A percentile compares a stretch with the other conserved stretches of the same genome.
These are phyloP conservation scores for Drosophila saltans DNA, from an alignment of 1,140 invertebrate species.

Conservation along the genomic window DNA sequence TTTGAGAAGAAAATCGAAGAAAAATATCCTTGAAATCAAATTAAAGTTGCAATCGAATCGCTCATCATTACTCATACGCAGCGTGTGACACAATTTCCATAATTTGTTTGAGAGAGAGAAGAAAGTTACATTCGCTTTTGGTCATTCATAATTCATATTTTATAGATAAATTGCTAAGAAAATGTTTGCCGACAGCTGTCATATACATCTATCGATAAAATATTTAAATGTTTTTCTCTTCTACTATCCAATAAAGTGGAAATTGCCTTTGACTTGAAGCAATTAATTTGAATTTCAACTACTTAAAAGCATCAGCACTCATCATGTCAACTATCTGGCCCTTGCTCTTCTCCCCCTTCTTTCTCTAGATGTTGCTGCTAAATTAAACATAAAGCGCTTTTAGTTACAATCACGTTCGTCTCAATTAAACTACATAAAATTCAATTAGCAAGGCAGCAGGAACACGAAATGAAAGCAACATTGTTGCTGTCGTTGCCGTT, in stretches of 20 bases:
- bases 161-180: conserved; percentile 62
- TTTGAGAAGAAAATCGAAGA: conserved; percentile 39
- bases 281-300: conserved; percentile 74
- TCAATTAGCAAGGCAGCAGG: conserved; percentile 72
- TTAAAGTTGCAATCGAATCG: conserved; percentile 26
- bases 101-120: conserved; percentile 16
- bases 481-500: conserved; percentile 65
- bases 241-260: conserved; percentile 29
- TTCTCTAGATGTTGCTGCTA: conserved; percentile 50
- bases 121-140: background rate
- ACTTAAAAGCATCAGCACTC: conserved; percentile 61
- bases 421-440: conserved; percentile 83
- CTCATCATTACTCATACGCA: conserved; percentile 76
- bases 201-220: conserved; percentile 55
- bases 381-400: conserved; percentile 81
- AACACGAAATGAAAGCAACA: conserved; percentile 69
- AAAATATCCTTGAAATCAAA: conserved; percentile 58
- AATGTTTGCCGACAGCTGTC: conserved; percentile 67
- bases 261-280: conserved; percentile 64
- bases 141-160: conserved; percentile 67
- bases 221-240: conserved; percentile 66
- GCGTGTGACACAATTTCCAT: conserved; percentile 63
- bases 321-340: conserved; percentile 41
- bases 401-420: conserved; percentile 82
- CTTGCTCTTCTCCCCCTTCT: background rate